phyloP scores from a whole-genome alignment of 2,888 invertebrate genomes.

The Hydriomena furcata region DNA sequence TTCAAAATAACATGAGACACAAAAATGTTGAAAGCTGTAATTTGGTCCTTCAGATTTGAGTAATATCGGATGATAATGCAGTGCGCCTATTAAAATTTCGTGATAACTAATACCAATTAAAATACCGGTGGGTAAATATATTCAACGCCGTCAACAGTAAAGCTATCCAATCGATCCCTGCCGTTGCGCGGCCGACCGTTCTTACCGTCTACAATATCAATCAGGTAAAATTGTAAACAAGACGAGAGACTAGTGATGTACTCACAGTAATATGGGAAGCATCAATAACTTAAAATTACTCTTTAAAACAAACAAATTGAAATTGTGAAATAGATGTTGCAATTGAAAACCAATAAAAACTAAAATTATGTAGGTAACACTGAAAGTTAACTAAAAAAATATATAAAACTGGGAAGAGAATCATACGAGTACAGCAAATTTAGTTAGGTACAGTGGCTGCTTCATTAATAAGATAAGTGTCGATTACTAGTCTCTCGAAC shows the following conservation, averaged over 20 bases:
- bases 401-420: neutral
- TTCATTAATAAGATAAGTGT: too few species aligned
- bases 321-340: too few species aligned
- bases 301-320: too few species aligned
- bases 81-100: constrained; percentile 69
- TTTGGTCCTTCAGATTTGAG: constrained; percentile 26
- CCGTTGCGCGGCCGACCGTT: constrained; percentile 66
- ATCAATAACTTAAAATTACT: too few species aligned
- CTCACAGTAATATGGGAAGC: too few species aligned
- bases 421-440: too few species aligned
- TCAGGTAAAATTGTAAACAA: constrained; percentile 27
- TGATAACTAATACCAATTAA: constrained; percentile 77
- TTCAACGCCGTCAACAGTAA: constrained; percentile 65
- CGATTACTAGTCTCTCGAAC: constrained; percentile 8
- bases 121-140: constrained; percentile 82
- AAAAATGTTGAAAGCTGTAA: constrained; percentile 9
- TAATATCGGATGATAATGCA: constrained; percentile 49
- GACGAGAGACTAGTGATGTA: constrained; percentile 20
- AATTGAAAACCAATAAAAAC: too few species aligned
- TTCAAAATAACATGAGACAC: constrained; percentile 13
- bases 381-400: neutral
- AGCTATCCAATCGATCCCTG: constrained; percentile 57
- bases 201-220: constrained; percentile 41
- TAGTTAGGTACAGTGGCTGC: too few species aligned
- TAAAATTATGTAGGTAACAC: too few species aligned